These are phyloP conservation scores for Temnothorax ravouxi DNA, from an alignment of 2,888 invertebrate species.

Conservation along the genomic window DNA sequence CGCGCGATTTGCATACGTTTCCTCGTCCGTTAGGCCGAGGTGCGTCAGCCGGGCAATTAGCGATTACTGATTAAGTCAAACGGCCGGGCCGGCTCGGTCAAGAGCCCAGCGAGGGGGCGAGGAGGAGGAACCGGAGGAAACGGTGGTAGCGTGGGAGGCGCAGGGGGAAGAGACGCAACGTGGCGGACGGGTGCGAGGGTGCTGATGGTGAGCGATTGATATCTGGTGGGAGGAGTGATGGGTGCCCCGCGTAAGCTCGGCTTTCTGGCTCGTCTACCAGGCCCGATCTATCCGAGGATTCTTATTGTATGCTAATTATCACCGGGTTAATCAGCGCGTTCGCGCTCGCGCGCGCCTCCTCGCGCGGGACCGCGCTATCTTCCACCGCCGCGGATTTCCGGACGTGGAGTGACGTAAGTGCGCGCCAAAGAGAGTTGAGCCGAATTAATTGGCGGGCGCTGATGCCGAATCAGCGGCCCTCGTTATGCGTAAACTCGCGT, in stretches of 20 bases:
- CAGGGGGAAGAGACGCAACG: slow-evolving; percentile 63
- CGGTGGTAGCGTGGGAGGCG: slow-evolving; percentile 47
- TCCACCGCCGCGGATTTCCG: slow-evolving; percentile 64
- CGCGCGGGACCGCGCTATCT: slow-evolving; percentile 73
- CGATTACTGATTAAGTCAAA: slow-evolving; percentile 87
- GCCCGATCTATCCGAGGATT: slow-evolving; percentile 73
- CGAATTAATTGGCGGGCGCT: slow-evolving; percentile 71
- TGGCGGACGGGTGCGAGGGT: slow-evolving; percentile 43
- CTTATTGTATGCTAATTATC: slow-evolving; percentile 79
- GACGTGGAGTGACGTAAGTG: slow-evolving; percentile 72
- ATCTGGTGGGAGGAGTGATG: slow-evolving; percentile 82
- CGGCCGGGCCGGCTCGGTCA: slow-evolving; percentile 79
- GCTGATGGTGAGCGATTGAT: slow-evolving; percentile 84
- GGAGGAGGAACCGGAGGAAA: slow-evolving; percentile 55
- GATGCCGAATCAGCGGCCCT: slow-evolving; percentile 55
- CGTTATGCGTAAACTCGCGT: slow-evolving; percentile 35
- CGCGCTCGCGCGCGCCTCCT: slow-evolving; percentile 68
- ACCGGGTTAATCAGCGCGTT: slow-evolving; percentile 72
- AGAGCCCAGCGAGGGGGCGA: slow-evolving; percentile 57
- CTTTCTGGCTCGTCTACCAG: slow-evolving; percentile 75
- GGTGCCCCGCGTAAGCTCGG: slow-evolving; percentile 76
- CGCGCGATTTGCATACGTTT: slow-evolving; percentile 85
- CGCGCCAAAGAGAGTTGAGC: slow-evolving; percentile 63
- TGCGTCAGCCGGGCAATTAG: slow-evolving; percentile 85
- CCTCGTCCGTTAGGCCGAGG: slow-evolving; percentile 83